A percentile compares a stretch with the other conserved stretches of the same genome.
Evolutionary conservation across 30 jellyfish, hydroid and myxozoan genomes (phyloP).

Genomic region (Euphysa ruthae): DNA sequence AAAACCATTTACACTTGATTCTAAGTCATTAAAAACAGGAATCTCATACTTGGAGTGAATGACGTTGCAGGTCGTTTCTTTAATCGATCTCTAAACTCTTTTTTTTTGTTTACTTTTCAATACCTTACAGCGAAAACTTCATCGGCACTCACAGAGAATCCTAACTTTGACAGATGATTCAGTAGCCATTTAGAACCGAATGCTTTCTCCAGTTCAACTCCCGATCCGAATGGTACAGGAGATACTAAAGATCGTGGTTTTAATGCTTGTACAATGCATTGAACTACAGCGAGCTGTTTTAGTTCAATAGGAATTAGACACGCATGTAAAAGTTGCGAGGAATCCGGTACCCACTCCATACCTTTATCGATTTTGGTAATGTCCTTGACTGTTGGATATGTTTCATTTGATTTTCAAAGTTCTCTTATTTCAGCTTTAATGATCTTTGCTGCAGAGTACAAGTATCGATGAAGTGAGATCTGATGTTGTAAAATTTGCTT

Average conservation of each 20-base stretch:
- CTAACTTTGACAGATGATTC: too few species aligned
- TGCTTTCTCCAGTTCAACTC: slow-evolving; percentile 37
- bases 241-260: slow-evolving; percentile 21
- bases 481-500: too few species aligned
- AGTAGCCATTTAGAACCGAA: slow-evolving; percentile 48
- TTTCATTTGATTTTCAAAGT: background rate
- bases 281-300: slow-evolving; percentile 2
- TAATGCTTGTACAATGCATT: slow-evolving; percentile 45
- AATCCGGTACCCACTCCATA: slow-evolving; percentile 23
- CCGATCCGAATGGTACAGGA: slow-evolving; percentile 33
- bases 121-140: too few species aligned
- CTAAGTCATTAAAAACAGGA: too few species aligned
- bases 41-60: too few species aligned
- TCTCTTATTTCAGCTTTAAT: slow-evolving; percentile 18
- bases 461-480: too few species aligned
- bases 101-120: too few species aligned
- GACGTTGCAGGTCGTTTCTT: too few species aligned
- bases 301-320: too few species aligned
- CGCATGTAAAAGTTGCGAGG: background rate
- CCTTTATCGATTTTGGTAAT: slow-evolving; percentile 8
- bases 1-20: too few species aligned
- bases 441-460: slow-evolving; percentile 37
- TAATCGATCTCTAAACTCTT: too few species aligned
- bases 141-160: too few species aligned
- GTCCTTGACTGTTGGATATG: slow-evolving; percentile 15